Base-by-base conservation (phyloP, 2,888 invertebrate species). In the Pseudolycoriella hygida region DNA sequence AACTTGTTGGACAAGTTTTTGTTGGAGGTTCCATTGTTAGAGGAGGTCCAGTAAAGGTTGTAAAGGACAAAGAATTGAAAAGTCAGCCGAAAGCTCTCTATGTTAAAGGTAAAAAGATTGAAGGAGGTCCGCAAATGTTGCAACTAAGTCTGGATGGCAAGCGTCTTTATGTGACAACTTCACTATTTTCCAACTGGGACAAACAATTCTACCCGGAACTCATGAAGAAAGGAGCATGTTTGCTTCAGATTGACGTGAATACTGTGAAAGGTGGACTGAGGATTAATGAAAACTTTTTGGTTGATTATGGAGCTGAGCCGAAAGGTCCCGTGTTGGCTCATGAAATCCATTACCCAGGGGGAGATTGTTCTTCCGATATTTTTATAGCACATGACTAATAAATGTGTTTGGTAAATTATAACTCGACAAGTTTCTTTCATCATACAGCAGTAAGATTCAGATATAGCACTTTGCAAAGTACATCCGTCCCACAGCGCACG, bases 311-410 rank as follows among this genome's bases (percentile, higher is more conserved):
- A 1, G 66, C 70, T 30, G 89, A 90, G 56, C 88, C 89, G 10
- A 75, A 82, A 56, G 96, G 96, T 1, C 84, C 94, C 2, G 71
- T 80, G 55, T 56, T 94, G 51, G 89, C 93, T 4, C 97, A 97
- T 63, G 97, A 98, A 69, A 90, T 93, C 76, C 80, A 96, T 57
- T 94, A 93, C 62, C 93, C 93, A 3, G 94, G 93, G n/a, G 94
- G 94, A 19, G 94, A 96, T 63, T 93, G 93, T 58, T 88, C 92
- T 3, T 93, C 93, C 1, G 94, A 94, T 55, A 94, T 94, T 64
- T 92, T 87, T 87, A 61, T 88, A 46, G 75, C 73, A 12, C 61
- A 70, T 50, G 59, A 70, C n/a, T n/a, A n/a, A n/a, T n/a, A n/a
- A n/a, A n/a, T n/a, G n/a, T n/a, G n/a, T n/a, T n/a, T n/a, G n/a